Conservation (phyloP, 2,797 vertebrate genomes). For the Helarctos malayanus region DNA sequence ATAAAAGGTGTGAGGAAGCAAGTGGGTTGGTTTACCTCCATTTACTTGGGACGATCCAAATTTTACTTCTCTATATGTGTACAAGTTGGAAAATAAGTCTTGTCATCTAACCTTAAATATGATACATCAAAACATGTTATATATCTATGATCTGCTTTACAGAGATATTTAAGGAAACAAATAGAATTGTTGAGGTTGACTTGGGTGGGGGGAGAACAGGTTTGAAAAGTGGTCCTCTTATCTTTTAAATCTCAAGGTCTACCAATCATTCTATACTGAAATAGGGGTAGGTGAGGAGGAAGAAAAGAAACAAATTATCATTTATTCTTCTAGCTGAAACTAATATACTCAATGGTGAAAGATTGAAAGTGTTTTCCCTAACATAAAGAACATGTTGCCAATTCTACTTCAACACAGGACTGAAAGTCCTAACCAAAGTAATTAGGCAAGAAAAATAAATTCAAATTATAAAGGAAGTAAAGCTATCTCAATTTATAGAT, state of each 20-base stretch:
- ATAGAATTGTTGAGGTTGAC: not conserved
- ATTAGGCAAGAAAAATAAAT: not conserved
- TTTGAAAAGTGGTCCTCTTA: not conserved
- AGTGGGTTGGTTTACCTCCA: conserved; percentile 48
- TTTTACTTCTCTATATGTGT: not conserved
- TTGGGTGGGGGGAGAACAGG: not conserved
- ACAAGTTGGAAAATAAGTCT: conserved; percentile 16
- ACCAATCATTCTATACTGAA: not conserved
- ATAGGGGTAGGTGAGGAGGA: not conserved
- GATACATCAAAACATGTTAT: not conserved
- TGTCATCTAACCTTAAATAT: not conserved
- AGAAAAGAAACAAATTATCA: not conserved
- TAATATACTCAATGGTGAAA: not conserved
- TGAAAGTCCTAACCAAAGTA: not conserved
- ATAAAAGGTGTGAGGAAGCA: conserved; percentile 61
- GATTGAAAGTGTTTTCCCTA: not conserved
- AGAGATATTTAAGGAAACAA: not conserved
- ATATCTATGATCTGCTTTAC: not conserved
- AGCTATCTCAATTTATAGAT: not conserved
- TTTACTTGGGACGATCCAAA: conserved; percentile 30
- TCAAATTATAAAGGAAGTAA: not conserved
- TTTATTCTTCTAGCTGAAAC: not conserved
- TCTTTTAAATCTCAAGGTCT: conserved; percentile 16
- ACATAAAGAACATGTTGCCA: not conserved
- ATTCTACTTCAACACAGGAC: not conserved